Evolutionary conservation across 1,140 invertebrate genomes (phyloP).

Genomic region (Sitophilus oryzae): DNA sequence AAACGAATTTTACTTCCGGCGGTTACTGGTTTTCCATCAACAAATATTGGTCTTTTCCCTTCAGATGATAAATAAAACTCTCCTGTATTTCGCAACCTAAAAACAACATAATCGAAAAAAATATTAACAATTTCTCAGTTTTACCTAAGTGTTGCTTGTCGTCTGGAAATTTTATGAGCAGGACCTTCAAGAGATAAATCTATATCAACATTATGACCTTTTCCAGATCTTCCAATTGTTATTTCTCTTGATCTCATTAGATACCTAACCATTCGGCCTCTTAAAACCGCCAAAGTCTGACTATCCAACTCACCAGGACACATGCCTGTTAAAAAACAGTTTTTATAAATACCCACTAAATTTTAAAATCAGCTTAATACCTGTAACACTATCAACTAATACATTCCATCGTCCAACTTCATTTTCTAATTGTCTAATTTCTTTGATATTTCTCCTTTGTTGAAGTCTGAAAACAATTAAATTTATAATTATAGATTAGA

Average conservation of each 20-base stretch:
- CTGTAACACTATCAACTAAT: conserved; percentile 77
- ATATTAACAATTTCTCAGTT: conserved; percentile 1
- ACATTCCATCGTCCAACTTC: conserved; percentile 86
- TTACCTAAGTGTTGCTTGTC: conserved; percentile 65
- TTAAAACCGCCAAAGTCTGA: conserved; percentile 87
- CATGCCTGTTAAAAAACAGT: neutral
- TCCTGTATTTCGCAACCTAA: conserved; percentile 83
- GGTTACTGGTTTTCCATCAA: conserved; percentile 85
- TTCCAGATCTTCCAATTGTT: conserved; percentile 82
- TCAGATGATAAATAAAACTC: conserved; percentile 93
- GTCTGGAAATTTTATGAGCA: conserved; percentile 75
- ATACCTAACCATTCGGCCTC: conserved; percentile 87
- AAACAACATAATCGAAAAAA: conserved; percentile 40
- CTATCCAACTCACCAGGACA: conserved; percentile 80
- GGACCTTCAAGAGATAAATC: conserved; percentile 90
- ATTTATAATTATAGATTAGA: neutral
- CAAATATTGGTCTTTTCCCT: conserved; percentile 90
- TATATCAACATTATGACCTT: conserved; percentile 87
- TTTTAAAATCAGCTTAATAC: conserved; percentile 33
- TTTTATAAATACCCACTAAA: neutral
- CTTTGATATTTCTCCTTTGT: conserved; percentile 66
- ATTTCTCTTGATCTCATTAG: conserved; percentile 95
- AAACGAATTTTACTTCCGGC: conserved; percentile 81
- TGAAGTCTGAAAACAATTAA: conserved; percentile 28
- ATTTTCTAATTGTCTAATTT: conserved; percentile 84